These are phyloP conservation scores for Polypedilum pembai DNA, from an alignment of 1,140 invertebrate species.

Conservation along the genomic window DNA sequence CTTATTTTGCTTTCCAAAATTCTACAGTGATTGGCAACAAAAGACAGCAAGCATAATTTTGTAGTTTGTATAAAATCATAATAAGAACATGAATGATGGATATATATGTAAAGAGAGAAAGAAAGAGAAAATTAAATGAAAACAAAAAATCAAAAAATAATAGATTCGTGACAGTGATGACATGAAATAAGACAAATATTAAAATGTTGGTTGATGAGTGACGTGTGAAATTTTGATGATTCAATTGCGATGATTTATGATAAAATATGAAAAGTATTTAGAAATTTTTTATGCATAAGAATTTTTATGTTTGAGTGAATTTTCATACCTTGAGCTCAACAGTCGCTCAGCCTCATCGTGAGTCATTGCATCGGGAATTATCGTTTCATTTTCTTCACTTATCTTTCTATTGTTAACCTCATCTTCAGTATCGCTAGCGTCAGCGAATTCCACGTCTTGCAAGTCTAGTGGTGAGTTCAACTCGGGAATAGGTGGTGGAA, in stretches of 20 bases:
- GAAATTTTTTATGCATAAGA: no score
- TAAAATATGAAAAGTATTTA: no score
- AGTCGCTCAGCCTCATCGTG: slow-evolving; percentile 77
- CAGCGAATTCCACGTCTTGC: slow-evolving; percentile 48
- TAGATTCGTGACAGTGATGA: no score
- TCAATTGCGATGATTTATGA: not conserved
- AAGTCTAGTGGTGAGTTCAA: slow-evolving; percentile 39
- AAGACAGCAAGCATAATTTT: no score
- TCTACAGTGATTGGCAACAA: slow-evolving; percentile 45
- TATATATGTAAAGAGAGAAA: not conserved
- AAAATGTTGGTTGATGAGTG: slow-evolving; percentile 32
- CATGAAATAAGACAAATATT: not conserved
- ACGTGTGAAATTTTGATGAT: not conserved
- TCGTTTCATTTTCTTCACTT: slow-evolving; percentile 38
- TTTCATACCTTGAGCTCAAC: slow-evolving; percentile 63
- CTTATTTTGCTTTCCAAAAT: slow-evolving; percentile 72
- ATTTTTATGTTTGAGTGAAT: not conserved
- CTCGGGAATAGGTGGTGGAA: slow-evolving; percentile 33
- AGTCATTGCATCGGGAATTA: slow-evolving; percentile 62
- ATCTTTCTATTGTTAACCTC: slow-evolving; percentile 5
- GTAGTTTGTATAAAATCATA: not conserved
- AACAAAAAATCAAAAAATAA: not conserved
- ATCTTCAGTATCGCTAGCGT: slow-evolving; percentile 47
- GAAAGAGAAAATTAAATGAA: not conserved
- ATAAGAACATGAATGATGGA: not conserved